Percentiles rank a stretch among this genome's conserved stretches.
Evolutionary conservation across 92 coral and sea anemone species (phyloP).

Genomic region (Epizoanthus scotinus): DNA sequence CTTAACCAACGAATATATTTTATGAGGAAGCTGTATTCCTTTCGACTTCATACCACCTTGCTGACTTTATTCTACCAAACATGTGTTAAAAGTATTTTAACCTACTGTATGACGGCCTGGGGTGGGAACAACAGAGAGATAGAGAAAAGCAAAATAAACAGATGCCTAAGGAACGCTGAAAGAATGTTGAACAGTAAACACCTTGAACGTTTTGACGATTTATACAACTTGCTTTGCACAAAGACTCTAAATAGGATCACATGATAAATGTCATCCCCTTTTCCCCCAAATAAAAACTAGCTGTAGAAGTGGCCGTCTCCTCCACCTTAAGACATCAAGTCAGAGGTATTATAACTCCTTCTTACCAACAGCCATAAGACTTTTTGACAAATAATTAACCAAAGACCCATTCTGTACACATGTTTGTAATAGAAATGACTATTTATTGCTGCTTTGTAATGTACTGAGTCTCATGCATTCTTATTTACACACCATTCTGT

Average conservation of each 20-base stretch:
- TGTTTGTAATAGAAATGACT: slow-evolving; percentile 14
- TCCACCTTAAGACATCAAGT: slow-evolving; percentile 9
- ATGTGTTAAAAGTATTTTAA: slow-evolving; percentile 11
- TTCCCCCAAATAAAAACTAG: slow-evolving; percentile 21
- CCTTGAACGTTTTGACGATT: slow-evolving; percentile 13
- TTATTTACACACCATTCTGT: not conserved
- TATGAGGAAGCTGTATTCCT: slow-evolving; percentile 13
- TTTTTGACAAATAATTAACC: slow-evolving; percentile 17
- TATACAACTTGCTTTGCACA: slow-evolving; percentile 13
- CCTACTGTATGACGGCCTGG: slow-evolving; percentile 12
- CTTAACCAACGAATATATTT: slow-evolving; percentile 19
- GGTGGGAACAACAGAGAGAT: slow-evolving; percentile 23
- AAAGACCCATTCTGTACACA: slow-evolving; percentile 13
- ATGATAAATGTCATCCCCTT: slow-evolving; percentile 11
- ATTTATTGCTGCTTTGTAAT: slow-evolving; percentile 15
- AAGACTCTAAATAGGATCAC: slow-evolving; percentile 21
- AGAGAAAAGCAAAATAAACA: slow-evolving; percentile 13
- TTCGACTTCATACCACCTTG: slow-evolving; percentile 6
- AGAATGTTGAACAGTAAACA: slow-evolving; percentile 14
- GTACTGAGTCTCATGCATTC: slow-evolving; percentile 17
- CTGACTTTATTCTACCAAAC: slow-evolving; percentile 17
- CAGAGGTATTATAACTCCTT: slow-evolving; percentile 19
- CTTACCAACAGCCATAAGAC: slow-evolving; percentile 19
- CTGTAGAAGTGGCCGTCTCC: slow-evolving; percentile 21
- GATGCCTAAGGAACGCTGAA: slow-evolving; percentile 15